Evolutionary conservation across 2,888 invertebrate species (phyloP), one percentile per base, ranked within the genome.

Genomic region (Leuctra nigra): DNA sequence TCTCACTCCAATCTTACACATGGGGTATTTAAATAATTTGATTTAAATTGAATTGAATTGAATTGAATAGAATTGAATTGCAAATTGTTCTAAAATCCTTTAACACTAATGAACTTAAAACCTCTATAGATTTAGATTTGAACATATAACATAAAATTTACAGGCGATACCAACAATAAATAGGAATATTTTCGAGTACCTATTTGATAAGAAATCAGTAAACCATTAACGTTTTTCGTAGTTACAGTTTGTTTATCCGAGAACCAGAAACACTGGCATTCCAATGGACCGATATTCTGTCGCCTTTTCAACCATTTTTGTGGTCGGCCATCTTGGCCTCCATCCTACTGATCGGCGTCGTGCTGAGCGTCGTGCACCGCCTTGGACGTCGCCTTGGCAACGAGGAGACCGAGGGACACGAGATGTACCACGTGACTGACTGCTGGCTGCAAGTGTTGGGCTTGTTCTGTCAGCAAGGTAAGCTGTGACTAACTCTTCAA

Each of bases 1-100:
- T 54, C 70, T 70, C 9, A 69, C 68, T 1, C 70, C 72, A 1
- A 62, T 72, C 9, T 11, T 54, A 29, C 41, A 39, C 4, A 52
- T 52, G 2, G 56, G 56, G 58, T 56, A 38, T 29, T 29, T 11
- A 7, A 29, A 11, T 7, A 29, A 6, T 7, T n/a, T n/a, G n/a
- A n/a, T n/a, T 6, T 7, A 11, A 29, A 29, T 7, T 6, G 11
- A 11, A 7, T 6, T 7, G 7, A 7, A 29, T 29, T 7, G 11
- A 11, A 29, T 29, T 29, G 11, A n/a, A n/a, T n/a, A n/a, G n/a
- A n/a, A n/a, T n/a, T n/a, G n/a, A n/a, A n/a, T n/a, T n/a, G n/a
- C n/a, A n/a, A n/a, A n/a, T n/a, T n/a, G n/a, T n/a, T n/a, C n/a
- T n/a, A n/a, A n/a, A n/a, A n/a, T n/a, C n/a, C n/a, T n/a, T n/a